Conservation (phyloP, 2,113 vertebrate species). For the Corydoras sp. region DNA sequence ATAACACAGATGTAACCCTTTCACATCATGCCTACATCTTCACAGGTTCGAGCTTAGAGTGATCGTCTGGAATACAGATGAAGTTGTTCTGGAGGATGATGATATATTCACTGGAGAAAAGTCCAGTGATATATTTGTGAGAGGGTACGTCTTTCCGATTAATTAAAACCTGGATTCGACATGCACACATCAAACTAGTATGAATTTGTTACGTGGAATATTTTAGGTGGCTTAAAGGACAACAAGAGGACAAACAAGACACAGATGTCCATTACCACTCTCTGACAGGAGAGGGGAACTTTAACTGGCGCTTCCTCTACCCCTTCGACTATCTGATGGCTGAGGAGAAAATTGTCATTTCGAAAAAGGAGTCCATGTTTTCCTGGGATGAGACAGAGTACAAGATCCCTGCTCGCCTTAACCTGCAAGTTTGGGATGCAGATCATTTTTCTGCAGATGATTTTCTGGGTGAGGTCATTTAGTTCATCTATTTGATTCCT, state of each 20-base stretch:
- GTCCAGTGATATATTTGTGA: conserved; percentile 98
- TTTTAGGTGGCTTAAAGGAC: conserved; percentile 92
- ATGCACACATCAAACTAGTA: not conserved
- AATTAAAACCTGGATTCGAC: not conserved
- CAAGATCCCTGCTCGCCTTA: conserved; percentile 61
- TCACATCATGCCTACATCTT: too few species aligned
- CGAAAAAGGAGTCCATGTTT: conserved; percentile 98
- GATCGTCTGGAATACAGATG: conserved; percentile 98
- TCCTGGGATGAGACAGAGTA: conserved; percentile 99
- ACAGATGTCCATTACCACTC: conserved; percentile 98
- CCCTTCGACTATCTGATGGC: conserved; percentile 96
- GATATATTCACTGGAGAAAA: conserved; percentile 99
- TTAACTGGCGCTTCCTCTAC: conserved; percentile 96
- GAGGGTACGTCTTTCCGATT: conserved; percentile 62
- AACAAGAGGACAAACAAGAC: conserved; percentile 98
- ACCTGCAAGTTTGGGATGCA: conserved; percentile 91
- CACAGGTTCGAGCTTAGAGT: conserved; percentile 93
- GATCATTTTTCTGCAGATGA: conserved; percentile 98
- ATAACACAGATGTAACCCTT: not conserved
- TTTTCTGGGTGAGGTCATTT: conserved; percentile 74
- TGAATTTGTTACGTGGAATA: too few species aligned
- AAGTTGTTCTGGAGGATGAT: conserved; percentile 96
- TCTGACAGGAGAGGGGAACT: conserved; percentile 93
- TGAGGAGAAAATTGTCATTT: conserved; percentile 95
- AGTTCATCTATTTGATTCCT: too few species aligned